Conservation (phyloP, 2,113 vertebrate genomes). For the Apaloderma vittatum region DNA sequence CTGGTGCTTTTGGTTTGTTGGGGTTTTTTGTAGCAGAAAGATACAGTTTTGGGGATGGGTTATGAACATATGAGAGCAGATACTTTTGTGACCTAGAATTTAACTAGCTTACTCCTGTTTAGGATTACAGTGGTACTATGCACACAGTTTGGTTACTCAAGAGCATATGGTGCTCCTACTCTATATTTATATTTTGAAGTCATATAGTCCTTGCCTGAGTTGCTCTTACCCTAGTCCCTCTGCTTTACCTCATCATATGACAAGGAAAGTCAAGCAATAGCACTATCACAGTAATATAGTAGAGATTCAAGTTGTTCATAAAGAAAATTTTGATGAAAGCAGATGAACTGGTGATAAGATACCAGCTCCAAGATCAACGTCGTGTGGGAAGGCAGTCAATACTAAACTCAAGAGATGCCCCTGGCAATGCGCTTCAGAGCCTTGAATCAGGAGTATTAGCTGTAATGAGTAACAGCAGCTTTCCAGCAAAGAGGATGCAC, state of each 20-base stretch:
- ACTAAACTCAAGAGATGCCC: background rate
- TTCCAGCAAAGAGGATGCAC: background rate
- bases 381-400: background rate
- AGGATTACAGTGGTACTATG: background rate
- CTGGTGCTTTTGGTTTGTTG: background rate
- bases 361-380: background rate
- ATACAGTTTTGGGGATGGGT: background rate
- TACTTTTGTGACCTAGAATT: background rate
- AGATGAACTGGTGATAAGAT: background rate
- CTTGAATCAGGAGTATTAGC: background rate
- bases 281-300: background rate
- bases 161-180: slow-evolving; percentile 25
- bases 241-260: background rate
- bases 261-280: background rate
- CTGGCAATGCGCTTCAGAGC: background rate
- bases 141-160: background rate
- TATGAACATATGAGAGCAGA: background rate
- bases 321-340: background rate
- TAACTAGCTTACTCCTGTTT: background rate
- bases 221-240: background rate
- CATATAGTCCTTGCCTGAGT: background rate
- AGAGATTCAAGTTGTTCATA: background rate
- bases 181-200: background rate
- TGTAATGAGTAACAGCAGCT: background rate
- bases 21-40: background rate